phyloP scores from a whole-genome alignment of 1,140 invertebrate genomes.

The Brachionus asplanchnoidis region DNA sequence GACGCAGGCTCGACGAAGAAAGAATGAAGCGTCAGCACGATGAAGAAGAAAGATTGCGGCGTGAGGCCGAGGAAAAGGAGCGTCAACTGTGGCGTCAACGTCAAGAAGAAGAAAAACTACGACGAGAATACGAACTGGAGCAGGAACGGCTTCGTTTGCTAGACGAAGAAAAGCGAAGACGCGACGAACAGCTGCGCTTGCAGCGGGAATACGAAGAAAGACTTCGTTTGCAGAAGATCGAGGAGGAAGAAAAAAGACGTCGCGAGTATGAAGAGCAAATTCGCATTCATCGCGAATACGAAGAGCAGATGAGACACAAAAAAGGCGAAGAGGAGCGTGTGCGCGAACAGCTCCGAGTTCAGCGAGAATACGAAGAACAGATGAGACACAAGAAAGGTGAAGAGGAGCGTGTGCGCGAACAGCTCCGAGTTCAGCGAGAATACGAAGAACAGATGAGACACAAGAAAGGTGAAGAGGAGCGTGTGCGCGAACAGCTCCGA shows the following conservation, averaged over 20 bases:
- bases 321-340: neutral
- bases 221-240: neutral
- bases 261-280: neutral
- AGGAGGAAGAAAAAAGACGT: neutral
- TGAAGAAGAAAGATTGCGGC: neutral
- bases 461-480: neutral
- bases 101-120: neutral
- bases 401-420: neutral
- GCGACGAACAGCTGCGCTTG: constrained; percentile 43
- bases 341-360: neutral
- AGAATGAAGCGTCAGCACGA: neutral
- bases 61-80: constrained; percentile 40
- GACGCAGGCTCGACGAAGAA: neutral
- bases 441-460: neutral
- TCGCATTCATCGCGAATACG: constrained; percentile 42
- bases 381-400: neutral
- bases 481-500: neutral
- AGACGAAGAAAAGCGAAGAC: constrained; percentile 45
- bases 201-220: constrained; percentile 25
- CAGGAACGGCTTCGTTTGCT: constrained; percentile 9
- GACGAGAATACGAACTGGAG: neutral
- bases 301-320: neutral
- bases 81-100: neutral
- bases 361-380: constrained; percentile 29
- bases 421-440: neutral